Percentiles rank a stretch among this genome's conserved stretches.
Conservation (phyloP, 2,888 invertebrate species). For the Schrankia costaestrigalis region DNA sequence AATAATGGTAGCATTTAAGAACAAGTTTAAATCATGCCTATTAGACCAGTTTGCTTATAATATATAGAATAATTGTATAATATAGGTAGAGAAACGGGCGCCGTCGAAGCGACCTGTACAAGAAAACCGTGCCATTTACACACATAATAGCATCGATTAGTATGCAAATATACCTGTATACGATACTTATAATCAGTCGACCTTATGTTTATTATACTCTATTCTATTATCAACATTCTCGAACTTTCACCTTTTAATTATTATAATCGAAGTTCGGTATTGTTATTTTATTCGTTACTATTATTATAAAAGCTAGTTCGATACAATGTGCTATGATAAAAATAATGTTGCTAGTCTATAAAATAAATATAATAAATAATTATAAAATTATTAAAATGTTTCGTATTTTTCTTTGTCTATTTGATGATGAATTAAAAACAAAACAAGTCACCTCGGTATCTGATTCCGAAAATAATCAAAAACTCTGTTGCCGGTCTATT, state of each 20-base stretch:
- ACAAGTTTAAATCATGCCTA: constrained; percentile 30
- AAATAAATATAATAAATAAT: too few species aligned
- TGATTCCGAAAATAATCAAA: too few species aligned
- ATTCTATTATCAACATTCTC: too few species aligned
- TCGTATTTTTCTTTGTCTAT: too few species aligned
- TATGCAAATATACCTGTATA: constrained; percentile 36
- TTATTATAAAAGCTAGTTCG: constrained; percentile 15
- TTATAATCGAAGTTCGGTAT: neutral
- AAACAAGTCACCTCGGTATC: too few species aligned
- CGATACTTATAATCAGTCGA: constrained; percentile 14
- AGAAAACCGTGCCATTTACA: constrained; percentile 34
- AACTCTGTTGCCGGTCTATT: too few species aligned
- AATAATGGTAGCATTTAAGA: constrained; percentile 30
- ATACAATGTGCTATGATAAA: constrained; percentile 18
- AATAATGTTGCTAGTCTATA: too few species aligned
- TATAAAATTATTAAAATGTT: too few species aligned
- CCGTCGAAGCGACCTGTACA: constrained; percentile 34
- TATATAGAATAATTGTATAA: constrained; percentile 33
- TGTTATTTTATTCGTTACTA: neutral
- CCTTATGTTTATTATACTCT: constrained; percentile 5
- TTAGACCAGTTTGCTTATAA: constrained; percentile 37
- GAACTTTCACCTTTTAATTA: constrained; percentile 8
- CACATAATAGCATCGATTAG: constrained; percentile 37
- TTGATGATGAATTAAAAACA: too few species aligned
- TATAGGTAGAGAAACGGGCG: constrained; percentile 20